Base-by-base conservation (phyloP, 2,113 vertebrate genomes). In the Larimichthys crocea region DNA sequence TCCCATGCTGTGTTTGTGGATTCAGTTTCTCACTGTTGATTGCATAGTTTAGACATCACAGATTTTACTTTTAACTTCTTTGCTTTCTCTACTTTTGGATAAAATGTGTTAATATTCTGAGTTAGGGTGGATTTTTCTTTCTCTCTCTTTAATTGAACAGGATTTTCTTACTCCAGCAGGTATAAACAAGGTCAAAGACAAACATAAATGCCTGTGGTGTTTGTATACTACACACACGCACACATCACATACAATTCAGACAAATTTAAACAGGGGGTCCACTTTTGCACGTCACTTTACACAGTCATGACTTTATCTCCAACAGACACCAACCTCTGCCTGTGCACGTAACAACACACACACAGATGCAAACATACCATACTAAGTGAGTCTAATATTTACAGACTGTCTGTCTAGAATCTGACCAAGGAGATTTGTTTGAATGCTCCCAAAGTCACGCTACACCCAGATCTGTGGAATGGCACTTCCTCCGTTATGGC, bases 401-500 rank as follows among this genome's bases (percentile, higher is more conserved):
- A 83, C 84, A 82, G 88, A 52, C 72, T 66, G 74, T 70, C 73
- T 75, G 60, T 73, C 76, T 84, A 17, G 70, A 79, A 46, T 82
- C 46, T 53, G 59, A 61, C 77, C 83, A 53, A 56, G 66, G 40
- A 84, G 82, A 88, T 89, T 86, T 77, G 59, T 66, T 57, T 71
- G 71, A 89, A 81, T 88, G 80, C 81, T 76, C 44, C n/a, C 60
- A 82, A 67, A 80, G 87, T 87, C 87, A 87, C 62, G 69, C 89
- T 69, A 85, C 84, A 64, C 72, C 67, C 80, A 77, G 29, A 66
- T 85, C 81, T 87, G 76, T 72, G 74, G 80, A 57, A 56, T 44
- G 57, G 56, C 85, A 76, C 70, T 70, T 84, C 80, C 77, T 81
- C 35, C 10, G 42, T 65, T 67, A 71, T 70, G 79, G 61, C 53